Percentiles rank a stretch among this genome's conserved stretches.
Conservation (phyloP, 2,888 invertebrate genomes). For the Calliphora vomitoria region DNA sequence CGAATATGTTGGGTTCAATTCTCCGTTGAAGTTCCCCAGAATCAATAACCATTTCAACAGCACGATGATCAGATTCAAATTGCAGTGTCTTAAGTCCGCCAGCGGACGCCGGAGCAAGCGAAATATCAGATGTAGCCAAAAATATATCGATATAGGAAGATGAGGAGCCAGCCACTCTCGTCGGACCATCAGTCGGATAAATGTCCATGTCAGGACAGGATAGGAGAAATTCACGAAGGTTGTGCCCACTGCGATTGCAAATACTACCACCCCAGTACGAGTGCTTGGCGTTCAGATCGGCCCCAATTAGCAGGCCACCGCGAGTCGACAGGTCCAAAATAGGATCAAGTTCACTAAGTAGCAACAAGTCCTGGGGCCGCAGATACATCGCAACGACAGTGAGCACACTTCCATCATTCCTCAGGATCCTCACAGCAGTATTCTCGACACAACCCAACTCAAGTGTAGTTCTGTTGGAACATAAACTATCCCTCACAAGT, state of each 20-base stretch:
- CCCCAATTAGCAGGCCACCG: not conserved
- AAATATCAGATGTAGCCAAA: too few species aligned
- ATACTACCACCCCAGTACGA: not conserved
- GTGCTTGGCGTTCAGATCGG: slow-evolving; percentile 10
- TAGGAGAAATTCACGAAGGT: not conserved
- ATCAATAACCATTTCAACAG: not conserved
- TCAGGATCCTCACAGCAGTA: too few species aligned
- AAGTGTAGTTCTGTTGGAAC: too few species aligned
- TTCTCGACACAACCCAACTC: too few species aligned
- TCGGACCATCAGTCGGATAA: not conserved
- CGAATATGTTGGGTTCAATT: too few species aligned
- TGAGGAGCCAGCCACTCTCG: not conserved
- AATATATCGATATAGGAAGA: not conserved
- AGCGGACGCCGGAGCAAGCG: too few species aligned
- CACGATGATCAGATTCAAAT: not conserved
- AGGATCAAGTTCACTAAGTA: not conserved
- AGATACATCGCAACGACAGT: too few species aligned
- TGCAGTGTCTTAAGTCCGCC: not conserved
- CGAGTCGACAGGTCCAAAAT: not conserved
- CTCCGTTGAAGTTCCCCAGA: too few species aligned
- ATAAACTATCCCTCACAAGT: too few species aligned
- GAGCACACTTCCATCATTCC: too few species aligned
- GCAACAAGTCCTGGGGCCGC: too few species aligned
- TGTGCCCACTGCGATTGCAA: not conserved
- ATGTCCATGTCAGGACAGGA: not conserved